A percentile compares a stretch with the other conserved stretches of the same genome.
Conservation (phyloP, 1,140 invertebrate species). For the Drosophila equinoxialis region DNA sequence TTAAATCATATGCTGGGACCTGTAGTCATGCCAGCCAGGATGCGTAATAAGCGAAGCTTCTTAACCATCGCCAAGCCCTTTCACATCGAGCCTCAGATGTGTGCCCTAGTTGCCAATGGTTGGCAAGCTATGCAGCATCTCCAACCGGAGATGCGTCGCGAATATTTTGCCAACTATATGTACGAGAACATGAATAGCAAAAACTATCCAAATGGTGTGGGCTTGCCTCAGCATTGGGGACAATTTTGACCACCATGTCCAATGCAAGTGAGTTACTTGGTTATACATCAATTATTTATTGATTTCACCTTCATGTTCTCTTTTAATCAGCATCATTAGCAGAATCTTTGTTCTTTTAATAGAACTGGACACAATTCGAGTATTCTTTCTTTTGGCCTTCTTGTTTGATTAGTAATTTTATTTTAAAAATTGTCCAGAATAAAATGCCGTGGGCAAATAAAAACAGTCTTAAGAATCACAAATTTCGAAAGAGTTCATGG, state of each 20-base stretch:
- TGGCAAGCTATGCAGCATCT: constrained; percentile 36
- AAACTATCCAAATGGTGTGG: constrained; percentile 65
- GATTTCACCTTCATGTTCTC: not conserved
- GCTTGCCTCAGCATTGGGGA: constrained; percentile 62
- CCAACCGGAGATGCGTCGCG: constrained; percentile 40
- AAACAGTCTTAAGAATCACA: too few relatives aligned
- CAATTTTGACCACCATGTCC: constrained; percentile 38
- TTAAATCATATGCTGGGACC: constrained; percentile 23
- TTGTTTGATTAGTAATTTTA: too few relatives aligned
- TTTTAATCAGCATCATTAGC: not conserved
- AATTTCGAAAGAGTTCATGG: too few relatives aligned
- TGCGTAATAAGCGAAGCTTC: constrained; percentile 58
- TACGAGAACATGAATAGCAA: constrained; percentile 57
- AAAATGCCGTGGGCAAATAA: too few relatives aligned
- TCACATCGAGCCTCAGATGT: constrained; percentile 40
- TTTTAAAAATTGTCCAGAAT: too few relatives aligned
- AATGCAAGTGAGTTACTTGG: too few relatives aligned
- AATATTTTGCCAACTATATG: constrained; percentile 62
- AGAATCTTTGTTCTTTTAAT: constrained; percentile 3
- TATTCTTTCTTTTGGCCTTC: too few relatives aligned
- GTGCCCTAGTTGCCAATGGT: constrained; percentile 46
- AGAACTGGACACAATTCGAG: not conserved
- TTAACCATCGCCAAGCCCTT: constrained; percentile 45
- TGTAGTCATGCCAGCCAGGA: constrained; percentile 17
- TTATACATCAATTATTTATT: too few relatives aligned